These are phyloP conservation scores for Austrofundulus limnaeus DNA, from an alignment of 2,113 vertebrate genomes.

Conservation along the genomic window DNA sequence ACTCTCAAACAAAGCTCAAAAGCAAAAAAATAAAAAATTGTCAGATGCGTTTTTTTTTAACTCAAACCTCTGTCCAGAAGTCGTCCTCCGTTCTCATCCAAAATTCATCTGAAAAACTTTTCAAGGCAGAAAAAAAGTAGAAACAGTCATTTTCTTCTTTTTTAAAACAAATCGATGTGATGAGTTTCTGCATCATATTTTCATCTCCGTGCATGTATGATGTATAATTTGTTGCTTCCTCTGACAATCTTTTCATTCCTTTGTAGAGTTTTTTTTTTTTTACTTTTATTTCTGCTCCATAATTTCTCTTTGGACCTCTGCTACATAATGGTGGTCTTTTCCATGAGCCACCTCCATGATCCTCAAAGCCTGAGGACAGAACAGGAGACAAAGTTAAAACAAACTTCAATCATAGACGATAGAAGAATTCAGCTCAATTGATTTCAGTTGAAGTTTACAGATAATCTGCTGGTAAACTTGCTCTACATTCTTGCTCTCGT, in stretches of 20 bases:
- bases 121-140: conserved; percentile 8
- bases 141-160: conserved; percentile 6
- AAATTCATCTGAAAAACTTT: conserved; percentile 24
- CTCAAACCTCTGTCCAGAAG: conserved; percentile 7
- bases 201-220: conserved; percentile 54
- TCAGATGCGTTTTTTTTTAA: background rate
- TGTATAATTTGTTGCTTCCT: conserved; percentile 26
- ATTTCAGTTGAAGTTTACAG: background rate
- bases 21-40: conserved; percentile 6
- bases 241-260: conserved; percentile 11
- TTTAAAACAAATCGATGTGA: conserved; percentile 29
- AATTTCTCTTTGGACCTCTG: conserved; percentile 92
- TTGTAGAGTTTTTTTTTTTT: conserved; percentile 5
- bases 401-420: too few species aligned
- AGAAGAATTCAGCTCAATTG: too few species aligned
- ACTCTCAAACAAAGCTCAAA: conserved; percentile 15
- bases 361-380: conserved; percentile 84
- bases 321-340: conserved; percentile 93
- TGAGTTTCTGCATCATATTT: conserved; percentile 31
- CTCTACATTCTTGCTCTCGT: background rate
- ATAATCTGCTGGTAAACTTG: background rate
- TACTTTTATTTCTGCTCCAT: conserved; percentile 78
- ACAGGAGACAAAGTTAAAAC: conserved; percentile 1
- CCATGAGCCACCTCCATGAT: conserved; percentile 98
- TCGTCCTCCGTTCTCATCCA: conserved; percentile 11